Evolutionary conservation across 2,113 vertebrate genomes (phyloP), one percentile per base, ranked within the genome.

Genomic region (Microtus ochrogaster): DNA sequence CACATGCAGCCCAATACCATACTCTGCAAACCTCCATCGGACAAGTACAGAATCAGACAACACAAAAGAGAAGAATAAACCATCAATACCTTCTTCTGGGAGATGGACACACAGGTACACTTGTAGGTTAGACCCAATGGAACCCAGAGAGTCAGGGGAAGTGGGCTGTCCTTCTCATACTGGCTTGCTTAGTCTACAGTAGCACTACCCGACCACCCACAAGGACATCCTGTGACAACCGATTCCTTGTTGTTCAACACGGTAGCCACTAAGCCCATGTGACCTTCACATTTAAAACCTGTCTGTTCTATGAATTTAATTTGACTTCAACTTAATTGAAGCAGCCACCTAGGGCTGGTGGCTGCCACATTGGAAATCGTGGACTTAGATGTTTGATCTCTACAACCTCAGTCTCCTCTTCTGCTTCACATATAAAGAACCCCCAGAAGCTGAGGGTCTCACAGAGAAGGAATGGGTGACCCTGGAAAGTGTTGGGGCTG

Each of bases 401-500:
- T 47, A 41, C 33, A 55, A 22, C 2, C 41, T 72, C 1, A 2
- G 44, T 10, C 26, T 94, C n/a, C 63, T 49, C 55, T 12, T 61
- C 22, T 1, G 24, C 28, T 58, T 49, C 73, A 9, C 10, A 5
- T 24, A 39, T 61, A 66, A 74, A 36, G 3, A 9, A 26, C 19
- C 2, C 4, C 49, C 58, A 3, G 73, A 22, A 1, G 3, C 1
- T 3, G 0, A 47, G 47, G 47, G 5, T 28, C 8, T 8, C 65
- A 5, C 0, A 4, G 21, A 63, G 63, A 21, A 30, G 10, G 4
- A 16, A 28, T 6, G 17, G 68, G 11, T 1, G 10, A 49, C 3
- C 8, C 4, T 2, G 41, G 5, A 5, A n/a, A 49, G 30, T 16
- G 0, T 36, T 14, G 3, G 21, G n/a, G 19, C 0, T 9, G 24